A percentile compares a stretch with the other conserved stretches of the same genome.
phyloP scores from a whole-genome alignment of 2,113 vertebrate species.

The Odobenus rosmarus region DNA sequence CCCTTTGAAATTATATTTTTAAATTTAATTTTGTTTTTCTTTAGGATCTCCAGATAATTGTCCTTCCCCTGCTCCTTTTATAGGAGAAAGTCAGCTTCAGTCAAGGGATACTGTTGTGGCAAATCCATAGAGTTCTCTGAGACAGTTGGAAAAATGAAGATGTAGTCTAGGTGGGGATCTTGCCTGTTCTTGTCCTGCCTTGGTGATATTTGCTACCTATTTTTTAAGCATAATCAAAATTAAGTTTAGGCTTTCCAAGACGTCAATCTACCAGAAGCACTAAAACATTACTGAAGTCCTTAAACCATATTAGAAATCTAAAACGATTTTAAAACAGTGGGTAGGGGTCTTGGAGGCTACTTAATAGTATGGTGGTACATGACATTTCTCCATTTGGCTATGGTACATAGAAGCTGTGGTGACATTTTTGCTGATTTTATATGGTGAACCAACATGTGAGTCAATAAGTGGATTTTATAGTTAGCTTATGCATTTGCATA shows the following conservation, averaged over 20 bases:
- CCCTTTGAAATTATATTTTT: background rate
- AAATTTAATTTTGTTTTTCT: background rate
- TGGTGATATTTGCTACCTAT: background rate
- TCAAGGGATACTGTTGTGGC: background rate
- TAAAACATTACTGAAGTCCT: background rate
- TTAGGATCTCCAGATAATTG: background rate
- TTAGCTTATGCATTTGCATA: conserved; percentile 10
- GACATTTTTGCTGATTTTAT: conserved; percentile 71
- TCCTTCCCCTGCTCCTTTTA: background rate
- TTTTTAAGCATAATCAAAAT: background rate
- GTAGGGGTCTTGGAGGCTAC: conserved; percentile 48
- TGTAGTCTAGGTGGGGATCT: background rate
- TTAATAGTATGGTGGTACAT: conserved; percentile 59
- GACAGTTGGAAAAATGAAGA: background rate
- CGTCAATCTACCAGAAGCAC: background rate
- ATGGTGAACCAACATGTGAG: conserved; percentile 70
- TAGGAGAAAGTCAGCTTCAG: background rate
- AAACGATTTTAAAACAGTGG: background rate
- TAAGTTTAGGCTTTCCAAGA: background rate
- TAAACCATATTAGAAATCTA: background rate
- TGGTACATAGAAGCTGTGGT: conserved; percentile 68
- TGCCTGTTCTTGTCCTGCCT: background rate
- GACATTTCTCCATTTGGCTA: conserved; percentile 69
- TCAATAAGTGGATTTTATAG: conserved; percentile 75
- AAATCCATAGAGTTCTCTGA: background rate